Percentiles rank a stretch among this genome's conserved stretches.
Conservation (phyloP, 2,113 vertebrate species). For the Oostethus manadensis region DNA sequence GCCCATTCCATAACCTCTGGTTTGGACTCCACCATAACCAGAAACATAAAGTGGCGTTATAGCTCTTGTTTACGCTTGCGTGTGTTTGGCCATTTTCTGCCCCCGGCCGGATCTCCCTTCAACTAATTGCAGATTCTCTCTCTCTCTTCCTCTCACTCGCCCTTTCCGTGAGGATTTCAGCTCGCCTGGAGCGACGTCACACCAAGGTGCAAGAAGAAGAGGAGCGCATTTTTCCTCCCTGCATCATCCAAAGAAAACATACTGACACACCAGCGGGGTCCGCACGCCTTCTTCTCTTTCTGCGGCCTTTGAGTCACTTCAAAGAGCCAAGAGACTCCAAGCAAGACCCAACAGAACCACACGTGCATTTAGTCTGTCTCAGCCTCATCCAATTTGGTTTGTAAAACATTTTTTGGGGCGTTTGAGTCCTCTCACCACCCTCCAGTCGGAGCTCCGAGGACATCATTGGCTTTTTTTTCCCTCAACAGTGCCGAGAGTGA, state of each 20-base stretch:
- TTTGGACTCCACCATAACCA: constrained; percentile 53
- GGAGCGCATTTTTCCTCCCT: constrained; percentile 54
- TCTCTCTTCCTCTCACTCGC: constrained; percentile 16
- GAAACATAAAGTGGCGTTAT: constrained; percentile 33
- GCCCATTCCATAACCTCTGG: constrained; percentile 48
- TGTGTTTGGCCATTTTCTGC: constrained; percentile 26
- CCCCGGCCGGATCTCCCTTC: constrained; percentile 20
- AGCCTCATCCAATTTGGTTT: neutral
- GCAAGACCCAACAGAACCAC: constrained; percentile 3
- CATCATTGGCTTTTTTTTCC: neutral
- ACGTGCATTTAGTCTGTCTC: neutral
- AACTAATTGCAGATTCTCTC: constrained; percentile 35
- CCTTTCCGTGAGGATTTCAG: constrained; percentile 67
- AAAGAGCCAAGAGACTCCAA: constrained; percentile 22
- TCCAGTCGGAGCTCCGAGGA: neutral
- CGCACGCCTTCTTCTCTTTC: constrained; percentile 24
- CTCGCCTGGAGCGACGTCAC: constrained; percentile 73
- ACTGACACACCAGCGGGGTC: constrained; percentile 25
- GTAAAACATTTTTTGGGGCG: neutral
- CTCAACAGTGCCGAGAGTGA: neutral
- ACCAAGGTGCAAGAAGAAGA: constrained; percentile 62
- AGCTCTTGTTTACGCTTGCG: constrained; percentile 7
- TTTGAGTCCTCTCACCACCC: neutral
- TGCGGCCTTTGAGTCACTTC: constrained; percentile 17
- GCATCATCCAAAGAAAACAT: constrained; percentile 55